Evolutionary conservation across 2,888 invertebrate genomes (phyloP), one percentile per base, ranked within the genome.

Genomic region (Lycaena phlaeas): DNA sequence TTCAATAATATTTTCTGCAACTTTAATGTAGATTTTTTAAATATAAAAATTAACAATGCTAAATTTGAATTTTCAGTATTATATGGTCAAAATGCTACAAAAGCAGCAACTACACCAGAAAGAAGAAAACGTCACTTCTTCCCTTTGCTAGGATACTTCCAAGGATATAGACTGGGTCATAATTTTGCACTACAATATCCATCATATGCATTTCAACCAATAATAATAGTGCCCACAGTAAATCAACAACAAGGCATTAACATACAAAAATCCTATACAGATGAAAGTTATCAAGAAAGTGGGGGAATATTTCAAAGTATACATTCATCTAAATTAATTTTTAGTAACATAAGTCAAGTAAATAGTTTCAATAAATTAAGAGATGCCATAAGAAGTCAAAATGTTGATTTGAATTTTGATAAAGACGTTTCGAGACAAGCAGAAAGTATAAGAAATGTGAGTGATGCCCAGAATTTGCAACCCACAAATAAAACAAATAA

Each of bases 171-270:
- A 56, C 42, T 53, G n/a, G 60, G 54, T 15, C 58, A 59, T 43
- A 54, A 56, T 29, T 50, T 54, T 40, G 54, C 51, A 14, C 45
- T 56, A 26, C 52, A 56, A 34, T 39, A 53, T 14, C 58, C 56
- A 9, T 53, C 58, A 10, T 50, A 57, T 9, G 31, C 59, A 4
- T 46, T 59, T 12, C 54, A 59, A 7, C 59, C 64, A 9, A 41
- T 69, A 9, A 49, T 68, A 34, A 46, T 69, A 18, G 6, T 68
- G 5, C 64, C 67, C 11, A 44, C 59, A 17, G 31, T 59, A n/a
- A 59, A 57, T 34, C 61, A 63, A 41, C 57, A 57, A 30, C 63
- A 65, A 49, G 59, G 48, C 48, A 53, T 61, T 7, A 63, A 50
- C 36, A 48, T 62, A 38, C 53, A 59, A 36, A 52, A 57, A 36